Conservation (phyloP, 2,797 vertebrate genomes). For the Chaetophractus vellerosus region DNA sequence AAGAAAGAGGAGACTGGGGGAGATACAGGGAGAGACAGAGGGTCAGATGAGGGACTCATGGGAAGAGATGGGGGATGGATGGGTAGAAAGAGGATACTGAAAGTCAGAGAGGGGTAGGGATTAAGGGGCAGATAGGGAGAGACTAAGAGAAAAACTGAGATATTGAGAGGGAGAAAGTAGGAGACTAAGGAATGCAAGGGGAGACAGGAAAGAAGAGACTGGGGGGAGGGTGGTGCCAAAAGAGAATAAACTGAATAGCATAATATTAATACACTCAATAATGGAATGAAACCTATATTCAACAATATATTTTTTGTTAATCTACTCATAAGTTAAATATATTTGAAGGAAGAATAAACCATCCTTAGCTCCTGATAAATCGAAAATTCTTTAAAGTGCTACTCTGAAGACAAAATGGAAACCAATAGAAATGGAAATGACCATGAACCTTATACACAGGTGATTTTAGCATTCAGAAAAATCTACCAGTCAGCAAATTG, state of each 20-base stretch:
- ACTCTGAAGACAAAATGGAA: slow-evolving; percentile 27
- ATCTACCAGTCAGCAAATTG: background rate
- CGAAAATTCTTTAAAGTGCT: background rate
- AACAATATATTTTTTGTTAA: background rate
- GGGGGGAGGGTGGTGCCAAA: background rate
- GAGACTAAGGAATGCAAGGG: background rate
- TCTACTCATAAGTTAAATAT: slow-evolving; percentile 29
- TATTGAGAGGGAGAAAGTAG: background rate
- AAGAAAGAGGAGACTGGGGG: background rate
- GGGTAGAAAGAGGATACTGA: background rate
- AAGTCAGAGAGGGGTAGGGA: background rate
- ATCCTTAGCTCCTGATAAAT: background rate
- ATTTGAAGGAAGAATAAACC: slow-evolving; percentile 43
- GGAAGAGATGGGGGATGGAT: background rate
- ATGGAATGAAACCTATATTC: slow-evolving; percentile 28
- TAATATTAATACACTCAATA: background rate
- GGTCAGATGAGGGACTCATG: background rate
- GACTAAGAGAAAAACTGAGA: background rate
- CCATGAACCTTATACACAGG: background rate
- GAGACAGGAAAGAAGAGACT: background rate
- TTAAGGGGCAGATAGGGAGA: background rate
- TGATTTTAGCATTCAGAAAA: slow-evolving; percentile 49
- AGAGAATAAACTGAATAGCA: background rate
- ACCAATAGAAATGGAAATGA: background rate
- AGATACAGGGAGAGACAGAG: background rate